Evolutionary conservation across 2,113 vertebrate species (phyloP).

Genomic region (Rhinolophus ferrumequinum): DNA sequence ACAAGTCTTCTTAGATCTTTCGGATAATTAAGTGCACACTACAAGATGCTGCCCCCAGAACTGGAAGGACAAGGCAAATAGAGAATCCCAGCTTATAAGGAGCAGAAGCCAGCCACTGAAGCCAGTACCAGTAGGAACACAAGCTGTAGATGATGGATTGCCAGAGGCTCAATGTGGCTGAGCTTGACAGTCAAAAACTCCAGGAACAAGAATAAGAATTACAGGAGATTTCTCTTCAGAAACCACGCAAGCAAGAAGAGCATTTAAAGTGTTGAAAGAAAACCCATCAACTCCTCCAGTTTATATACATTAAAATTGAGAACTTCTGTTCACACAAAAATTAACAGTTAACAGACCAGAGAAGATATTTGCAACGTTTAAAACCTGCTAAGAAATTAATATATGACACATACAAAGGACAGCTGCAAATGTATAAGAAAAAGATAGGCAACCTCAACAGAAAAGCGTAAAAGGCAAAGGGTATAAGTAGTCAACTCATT

Average conservation of each 20-base stretch:
- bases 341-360: background rate
- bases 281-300: background rate
- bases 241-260: background rate
- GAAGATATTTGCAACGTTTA: background rate
- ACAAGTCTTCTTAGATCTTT: background rate
- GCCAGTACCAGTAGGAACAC: background rate
- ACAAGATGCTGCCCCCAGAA: background rate
- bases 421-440: background rate
- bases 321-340: background rate
- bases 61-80: background rate
- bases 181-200: background rate
- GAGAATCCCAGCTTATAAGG: background rate
- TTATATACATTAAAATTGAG: background rate
- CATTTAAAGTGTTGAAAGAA: conserved; percentile 10
- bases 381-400: background rate
- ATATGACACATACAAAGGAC: background rate
- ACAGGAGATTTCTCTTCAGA: background rate
- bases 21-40: background rate
- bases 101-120: background rate
- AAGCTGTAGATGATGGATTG: background rate
- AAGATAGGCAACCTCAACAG: background rate
- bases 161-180: background rate
- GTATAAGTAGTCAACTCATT: background rate
- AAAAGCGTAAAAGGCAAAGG: background rate
- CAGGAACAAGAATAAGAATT: background rate